These are phyloP conservation scores for Gobio gobio DNA, from an alignment of 2,113 vertebrate species.

Conservation along the genomic window DNA sequence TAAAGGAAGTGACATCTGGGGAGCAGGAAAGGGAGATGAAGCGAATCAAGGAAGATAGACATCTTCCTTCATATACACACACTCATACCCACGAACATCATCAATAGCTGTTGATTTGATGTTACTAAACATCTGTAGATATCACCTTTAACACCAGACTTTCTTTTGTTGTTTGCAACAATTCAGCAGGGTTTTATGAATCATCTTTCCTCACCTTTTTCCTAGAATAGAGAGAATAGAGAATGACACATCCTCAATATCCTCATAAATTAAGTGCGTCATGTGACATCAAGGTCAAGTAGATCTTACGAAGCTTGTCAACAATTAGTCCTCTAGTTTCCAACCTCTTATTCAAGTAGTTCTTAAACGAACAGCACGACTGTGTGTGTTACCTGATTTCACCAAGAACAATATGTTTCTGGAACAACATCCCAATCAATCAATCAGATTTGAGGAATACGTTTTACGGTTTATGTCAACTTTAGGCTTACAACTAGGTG, in stretches of 20 bases:
- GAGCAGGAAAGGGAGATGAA: background rate
- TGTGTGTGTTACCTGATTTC: no score
- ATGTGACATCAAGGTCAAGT: background rate
- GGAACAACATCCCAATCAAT: no score
- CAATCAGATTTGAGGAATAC: no score
- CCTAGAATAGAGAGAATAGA: background rate
- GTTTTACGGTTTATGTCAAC: no score
- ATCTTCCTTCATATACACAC: background rate
- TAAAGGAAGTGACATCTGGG: slow-evolving; percentile 48
- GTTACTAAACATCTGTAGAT: background rate
- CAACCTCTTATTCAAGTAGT: no score
- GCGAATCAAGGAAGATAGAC: background rate
- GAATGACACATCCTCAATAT: background rate
- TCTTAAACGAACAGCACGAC: no score
- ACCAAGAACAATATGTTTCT: no score
- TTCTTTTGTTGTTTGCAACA: background rate
- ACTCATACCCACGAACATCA: background rate
- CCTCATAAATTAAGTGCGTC: background rate
- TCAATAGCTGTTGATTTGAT: background rate
- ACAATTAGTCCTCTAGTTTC: no score
- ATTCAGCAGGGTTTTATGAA: background rate
- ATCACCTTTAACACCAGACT: background rate
- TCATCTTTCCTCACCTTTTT: background rate
- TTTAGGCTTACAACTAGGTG: no score
- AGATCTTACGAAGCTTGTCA: no score